These are phyloP conservation scores for Hystrix cristata DNA, from an alignment of 2,113 vertebrate genomes.

Conservation along the genomic window DNA sequence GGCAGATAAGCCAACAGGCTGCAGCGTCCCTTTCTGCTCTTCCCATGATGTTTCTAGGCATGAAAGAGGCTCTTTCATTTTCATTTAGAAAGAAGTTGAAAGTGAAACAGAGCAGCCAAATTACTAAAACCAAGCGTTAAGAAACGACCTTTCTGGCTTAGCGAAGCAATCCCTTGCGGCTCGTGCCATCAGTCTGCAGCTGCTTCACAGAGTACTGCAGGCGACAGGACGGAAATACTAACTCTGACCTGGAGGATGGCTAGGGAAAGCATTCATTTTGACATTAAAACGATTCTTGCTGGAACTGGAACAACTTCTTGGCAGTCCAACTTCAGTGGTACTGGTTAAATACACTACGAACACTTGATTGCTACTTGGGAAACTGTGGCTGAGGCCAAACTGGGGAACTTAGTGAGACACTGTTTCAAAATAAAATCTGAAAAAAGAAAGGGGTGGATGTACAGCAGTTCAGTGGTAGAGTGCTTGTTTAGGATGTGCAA, in stretches of 20 bases:
- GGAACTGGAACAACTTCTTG: not conserved
- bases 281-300: conserved; percentile 50
- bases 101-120: not conserved
- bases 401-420: not conserved
- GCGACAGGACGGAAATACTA: too few relatives aligned
- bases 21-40: conserved; percentile 1
- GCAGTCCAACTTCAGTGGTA: not conserved
- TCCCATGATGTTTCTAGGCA: not conserved
- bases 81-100: conserved; percentile 50
- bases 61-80: conserved; percentile 43
- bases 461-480: not conserved
- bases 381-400: not conserved
- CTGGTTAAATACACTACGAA: conserved; percentile 52
- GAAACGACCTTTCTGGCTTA: not conserved
- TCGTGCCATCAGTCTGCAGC: not conserved
- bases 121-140: not conserved
- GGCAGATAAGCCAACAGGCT: conserved; percentile 2
- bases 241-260: not conserved
- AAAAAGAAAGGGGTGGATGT: not conserved
- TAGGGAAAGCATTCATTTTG: conserved; percentile 44
- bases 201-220: not conserved
- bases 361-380: not conserved
- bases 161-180: not conserved
- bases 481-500: not conserved
- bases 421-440: not conserved